Evolutionary conservation across 1,140 invertebrate species (phyloP).

Genomic region (Plectrocnemia conspersa): DNA sequence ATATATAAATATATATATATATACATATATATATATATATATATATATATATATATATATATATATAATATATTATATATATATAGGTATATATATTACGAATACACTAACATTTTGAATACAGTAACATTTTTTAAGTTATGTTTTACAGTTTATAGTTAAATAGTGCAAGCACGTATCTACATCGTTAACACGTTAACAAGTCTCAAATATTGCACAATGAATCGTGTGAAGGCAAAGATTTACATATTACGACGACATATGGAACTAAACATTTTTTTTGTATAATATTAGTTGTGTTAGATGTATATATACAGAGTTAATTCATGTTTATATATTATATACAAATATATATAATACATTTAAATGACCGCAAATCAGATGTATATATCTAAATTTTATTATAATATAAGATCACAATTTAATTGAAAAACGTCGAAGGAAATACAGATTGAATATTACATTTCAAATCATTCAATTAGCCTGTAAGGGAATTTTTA

Average conservation of each 20-base stretch:
- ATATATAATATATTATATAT: background rate
- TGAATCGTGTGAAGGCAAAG: slow-evolving; percentile 21
- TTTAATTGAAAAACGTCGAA: no score
- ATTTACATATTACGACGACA: slow-evolving; percentile 9
- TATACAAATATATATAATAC: no score
- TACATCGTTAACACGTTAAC: slow-evolving; percentile 26
- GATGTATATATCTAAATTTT: no score
- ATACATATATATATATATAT: slow-evolving; percentile 3
- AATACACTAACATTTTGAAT: slow-evolving; percentile 20
- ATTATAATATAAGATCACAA: no score
- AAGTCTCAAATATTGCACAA: slow-evolving; percentile 29
- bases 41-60: no score
- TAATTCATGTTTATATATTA: background rate
- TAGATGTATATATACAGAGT: background rate
- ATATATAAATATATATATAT: background rate
- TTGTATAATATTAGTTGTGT: background rate
- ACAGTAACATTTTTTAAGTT: no score
- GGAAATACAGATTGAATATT: no score
- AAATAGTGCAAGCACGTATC: slow-evolving; percentile 32
- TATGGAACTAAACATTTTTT: background rate
- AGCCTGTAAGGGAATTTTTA: no score
- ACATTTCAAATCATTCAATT: no score
- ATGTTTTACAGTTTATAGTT: no score
- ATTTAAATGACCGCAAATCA: no score
- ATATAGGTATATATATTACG: slow-evolving; percentile 18